Conservation (phyloP, 2,888 invertebrate genomes). For the Erynnis tages region DNA sequence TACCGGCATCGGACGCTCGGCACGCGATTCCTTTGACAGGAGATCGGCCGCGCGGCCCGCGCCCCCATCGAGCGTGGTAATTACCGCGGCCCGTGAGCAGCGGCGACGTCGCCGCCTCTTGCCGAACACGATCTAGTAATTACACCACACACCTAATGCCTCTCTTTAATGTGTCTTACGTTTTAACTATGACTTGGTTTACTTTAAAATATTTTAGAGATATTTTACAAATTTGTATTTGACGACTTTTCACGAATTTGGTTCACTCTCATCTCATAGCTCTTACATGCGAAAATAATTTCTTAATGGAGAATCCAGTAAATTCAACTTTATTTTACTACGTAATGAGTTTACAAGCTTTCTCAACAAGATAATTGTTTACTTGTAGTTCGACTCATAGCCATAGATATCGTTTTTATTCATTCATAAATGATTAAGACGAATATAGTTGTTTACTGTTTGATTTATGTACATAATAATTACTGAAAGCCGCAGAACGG, state of each 20-base stretch:
- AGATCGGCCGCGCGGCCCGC: conserved; percentile 73
- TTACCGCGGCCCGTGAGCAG: conserved; percentile 72
- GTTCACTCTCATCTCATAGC: too few species aligned
- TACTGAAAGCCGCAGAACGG: conserved; percentile 16
- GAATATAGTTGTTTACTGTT: conserved; percentile 8
- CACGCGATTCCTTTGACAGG: conserved; percentile 79
- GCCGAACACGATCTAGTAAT: conserved; percentile 41
- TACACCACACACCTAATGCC: conserved; percentile 38
- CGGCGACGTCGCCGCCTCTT: conserved; percentile 70
- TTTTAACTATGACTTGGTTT: background rate
- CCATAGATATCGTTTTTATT: background rate
- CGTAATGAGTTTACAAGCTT: too few species aligned
- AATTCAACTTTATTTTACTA: too few species aligned
- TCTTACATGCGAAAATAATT: too few species aligned
- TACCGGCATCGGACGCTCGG: conserved; percentile 69
- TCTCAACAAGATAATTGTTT: too few species aligned
- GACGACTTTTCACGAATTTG: too few species aligned
- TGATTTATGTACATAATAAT: conserved; percentile 32
- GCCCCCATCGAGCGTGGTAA: conserved; percentile 65
- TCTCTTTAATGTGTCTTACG: conserved; percentile 28
- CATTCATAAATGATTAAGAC: background rate
- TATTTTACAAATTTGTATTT: too few species aligned
- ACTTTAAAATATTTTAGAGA: background rate
- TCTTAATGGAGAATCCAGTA: too few species aligned
- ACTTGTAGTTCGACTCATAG: too few species aligned